A percentile compares a stretch with the other conserved stretches of the same genome.
Conservation (phyloP, 1,140 invertebrate species). For the Andrena cerasifolii region DNA sequence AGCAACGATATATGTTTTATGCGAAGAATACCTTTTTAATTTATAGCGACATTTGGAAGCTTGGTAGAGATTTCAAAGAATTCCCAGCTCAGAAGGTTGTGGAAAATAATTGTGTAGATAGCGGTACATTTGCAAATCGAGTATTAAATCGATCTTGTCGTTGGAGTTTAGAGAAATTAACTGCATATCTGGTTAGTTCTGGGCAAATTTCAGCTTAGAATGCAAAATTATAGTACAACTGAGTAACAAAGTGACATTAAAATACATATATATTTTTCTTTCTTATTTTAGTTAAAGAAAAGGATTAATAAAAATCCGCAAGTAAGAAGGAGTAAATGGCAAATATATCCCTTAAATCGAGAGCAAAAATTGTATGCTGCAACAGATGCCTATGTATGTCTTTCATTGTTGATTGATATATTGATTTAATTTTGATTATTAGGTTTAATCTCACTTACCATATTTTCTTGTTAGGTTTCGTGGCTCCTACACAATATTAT, state of each 20-base stretch:
- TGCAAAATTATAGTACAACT: neutral
- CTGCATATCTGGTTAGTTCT: constrained; percentile 82
- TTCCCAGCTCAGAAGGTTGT: constrained; percentile 82
- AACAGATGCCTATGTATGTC: constrained; percentile 86
- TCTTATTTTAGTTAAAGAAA: constrained; percentile 79
- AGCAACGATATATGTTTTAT: neutral
- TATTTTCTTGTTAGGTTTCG: constrained; percentile 71
- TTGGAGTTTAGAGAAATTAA: constrained; percentile 85
- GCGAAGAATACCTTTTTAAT: constrained; percentile 12
- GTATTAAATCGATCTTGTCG: constrained; percentile 81
- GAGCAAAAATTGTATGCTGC: constrained; percentile 85
- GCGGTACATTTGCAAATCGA: constrained; percentile 83
- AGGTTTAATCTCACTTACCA: neutral
- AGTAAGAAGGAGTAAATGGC: constrained; percentile 86
- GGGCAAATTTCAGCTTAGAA: constrained; percentile 23
- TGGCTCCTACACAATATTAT: constrained; percentile 72
- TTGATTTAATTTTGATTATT: constrained; percentile 13
- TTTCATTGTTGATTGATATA: constrained; percentile 19
- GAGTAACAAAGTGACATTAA: neutral
- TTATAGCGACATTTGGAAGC: constrained; percentile 85
- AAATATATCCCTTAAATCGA: constrained; percentile 82
- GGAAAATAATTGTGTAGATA: constrained; percentile 84
- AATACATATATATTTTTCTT: too few species aligned
- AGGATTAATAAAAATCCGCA: constrained; percentile 83
- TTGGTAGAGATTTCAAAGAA: constrained; percentile 85